Conservation (phyloP, 2,888 invertebrate genomes). For the Epistrophella euchroma region DNA sequence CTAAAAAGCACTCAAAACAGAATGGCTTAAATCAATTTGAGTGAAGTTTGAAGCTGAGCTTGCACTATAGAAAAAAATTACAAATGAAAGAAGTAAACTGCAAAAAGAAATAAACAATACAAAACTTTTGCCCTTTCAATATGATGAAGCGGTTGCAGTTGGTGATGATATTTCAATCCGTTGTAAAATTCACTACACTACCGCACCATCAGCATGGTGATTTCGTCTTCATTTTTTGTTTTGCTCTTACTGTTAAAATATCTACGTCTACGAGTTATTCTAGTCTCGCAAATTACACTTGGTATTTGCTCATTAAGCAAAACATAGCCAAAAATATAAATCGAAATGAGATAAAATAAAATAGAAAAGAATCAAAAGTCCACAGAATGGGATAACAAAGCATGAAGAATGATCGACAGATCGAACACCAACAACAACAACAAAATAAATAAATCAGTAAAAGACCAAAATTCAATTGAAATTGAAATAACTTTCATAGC, state of each 20-base stretch:
- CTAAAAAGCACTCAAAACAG: background rate
- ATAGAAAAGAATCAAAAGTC: constrained; percentile 40
- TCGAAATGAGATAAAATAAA: constrained; percentile 20
- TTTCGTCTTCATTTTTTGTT: constrained; percentile 4
- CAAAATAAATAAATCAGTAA: constrained; percentile 4
- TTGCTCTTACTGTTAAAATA: constrained; percentile 2
- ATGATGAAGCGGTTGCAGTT: background rate
- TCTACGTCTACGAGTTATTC: constrained; percentile 55
- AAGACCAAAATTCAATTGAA: constrained; percentile 58
- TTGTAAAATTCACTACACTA: constrained; percentile 64
- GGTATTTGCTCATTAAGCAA: constrained; percentile 36
- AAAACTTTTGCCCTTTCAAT: constrained; percentile 4
- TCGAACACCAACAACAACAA: background rate
- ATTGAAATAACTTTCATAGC: constrained; percentile 64
- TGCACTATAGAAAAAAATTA: background rate
- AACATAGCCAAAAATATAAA: constrained; percentile 55
- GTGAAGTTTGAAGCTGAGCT: background rate
- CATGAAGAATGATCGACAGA: constrained; percentile 32
- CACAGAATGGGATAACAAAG: constrained; percentile 62
- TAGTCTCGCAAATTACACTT: constrained; percentile 27
- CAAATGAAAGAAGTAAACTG: background rate
- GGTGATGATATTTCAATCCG: background rate
- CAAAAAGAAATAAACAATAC: background rate
- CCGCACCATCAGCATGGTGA: constrained; percentile 23
- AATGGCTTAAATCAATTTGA: background rate